Conservation (phyloP, 35 echinoderm and acorn worm species). For the Heliocidaris tuberculata region DNA sequence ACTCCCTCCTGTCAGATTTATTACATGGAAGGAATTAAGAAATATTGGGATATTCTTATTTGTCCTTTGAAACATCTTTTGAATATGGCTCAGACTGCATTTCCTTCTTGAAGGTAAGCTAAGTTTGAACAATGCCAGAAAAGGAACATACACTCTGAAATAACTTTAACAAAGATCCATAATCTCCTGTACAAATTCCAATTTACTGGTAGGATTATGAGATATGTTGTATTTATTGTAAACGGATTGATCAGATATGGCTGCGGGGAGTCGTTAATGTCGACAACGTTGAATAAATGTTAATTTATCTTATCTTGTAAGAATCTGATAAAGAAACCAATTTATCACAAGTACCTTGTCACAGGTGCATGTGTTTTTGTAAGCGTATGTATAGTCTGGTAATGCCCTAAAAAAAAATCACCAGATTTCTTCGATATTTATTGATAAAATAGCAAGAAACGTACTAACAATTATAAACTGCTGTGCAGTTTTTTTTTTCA, state of each 20-base stretch:
- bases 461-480: too few species aligned
- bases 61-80: not conserved
- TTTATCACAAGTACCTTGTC: too few species aligned
- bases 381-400: too few species aligned
- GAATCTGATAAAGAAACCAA: too few species aligned
- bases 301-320: not conserved
- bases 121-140: not conserved
- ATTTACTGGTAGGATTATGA: not conserved
- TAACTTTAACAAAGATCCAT: not conserved
- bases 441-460: too few species aligned
- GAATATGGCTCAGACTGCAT: not conserved
- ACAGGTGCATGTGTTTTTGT: too few species aligned
- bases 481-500: too few species aligned
- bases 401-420: too few species aligned
- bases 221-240: not conserved
- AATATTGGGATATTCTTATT: not conserved
- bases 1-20: not conserved
- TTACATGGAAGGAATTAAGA: not conserved
- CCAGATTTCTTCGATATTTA: too few species aligned
- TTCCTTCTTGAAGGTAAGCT: too few species aligned
- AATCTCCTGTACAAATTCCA: not conserved
- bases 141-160: not conserved
- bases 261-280: not conserved
- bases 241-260: not conserved
- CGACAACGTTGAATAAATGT: not conserved